These are phyloP conservation scores for Xiphophorus hellerii DNA, from an alignment of 2,113 vertebrate genomes.

Conservation along the genomic window DNA sequence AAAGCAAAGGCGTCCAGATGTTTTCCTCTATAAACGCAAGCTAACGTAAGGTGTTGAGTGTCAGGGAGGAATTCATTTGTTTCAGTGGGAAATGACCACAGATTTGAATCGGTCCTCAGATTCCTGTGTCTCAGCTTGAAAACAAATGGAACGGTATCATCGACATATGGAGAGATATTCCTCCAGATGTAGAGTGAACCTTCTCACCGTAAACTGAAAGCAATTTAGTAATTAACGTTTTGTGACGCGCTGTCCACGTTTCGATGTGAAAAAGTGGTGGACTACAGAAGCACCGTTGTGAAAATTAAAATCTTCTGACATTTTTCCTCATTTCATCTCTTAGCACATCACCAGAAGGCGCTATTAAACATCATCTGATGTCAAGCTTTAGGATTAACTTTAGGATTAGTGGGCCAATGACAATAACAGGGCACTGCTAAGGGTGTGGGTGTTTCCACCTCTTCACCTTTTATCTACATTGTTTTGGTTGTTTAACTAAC, in stretches of 20 bases:
- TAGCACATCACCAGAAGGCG: background rate
- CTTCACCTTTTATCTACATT: no score
- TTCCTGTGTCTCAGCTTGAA: background rate
- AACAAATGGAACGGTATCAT: background rate
- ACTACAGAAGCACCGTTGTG: background rate
- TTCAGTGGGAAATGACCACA: background rate
- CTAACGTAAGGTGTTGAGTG: background rate
- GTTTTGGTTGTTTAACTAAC: no score
- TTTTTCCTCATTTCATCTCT: background rate
- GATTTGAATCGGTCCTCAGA: background rate
- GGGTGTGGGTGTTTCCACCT: no score
- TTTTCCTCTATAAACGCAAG: background rate
- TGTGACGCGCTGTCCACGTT: background rate
- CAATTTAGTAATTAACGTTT: background rate
- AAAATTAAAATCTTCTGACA: background rate
- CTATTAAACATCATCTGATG: background rate
- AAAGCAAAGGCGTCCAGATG: constrained; percentile 13
- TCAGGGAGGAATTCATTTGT: constrained; percentile 2
- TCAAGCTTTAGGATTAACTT: no score
- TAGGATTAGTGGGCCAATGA: no score
- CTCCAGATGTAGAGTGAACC: background rate
- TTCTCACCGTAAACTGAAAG: background rate
- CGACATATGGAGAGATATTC: no score
- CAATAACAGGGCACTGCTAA: no score
- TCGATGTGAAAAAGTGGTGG: background rate